Evolutionary conservation across 2,888 invertebrate species (phyloP), one percentile per base, ranked within the genome.

Genomic region (Acleris sparsana): DNA sequence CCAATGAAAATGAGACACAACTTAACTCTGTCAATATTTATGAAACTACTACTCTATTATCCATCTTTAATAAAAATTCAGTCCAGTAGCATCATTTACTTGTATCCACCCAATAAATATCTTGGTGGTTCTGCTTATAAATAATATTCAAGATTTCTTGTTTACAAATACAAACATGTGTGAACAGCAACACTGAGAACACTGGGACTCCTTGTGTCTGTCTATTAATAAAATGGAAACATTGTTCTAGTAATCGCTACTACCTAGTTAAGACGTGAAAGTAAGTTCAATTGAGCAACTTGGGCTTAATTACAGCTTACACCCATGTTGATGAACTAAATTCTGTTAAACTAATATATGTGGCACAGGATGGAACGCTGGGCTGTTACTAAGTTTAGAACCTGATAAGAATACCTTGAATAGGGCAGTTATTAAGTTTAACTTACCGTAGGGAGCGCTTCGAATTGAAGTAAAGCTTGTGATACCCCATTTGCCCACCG

Each of bases 401-500:
- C 13, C 39, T 9, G 39, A 39, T 13, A 39, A 39, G 13, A 39
- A 39, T 13, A 39, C 13, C 43, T 49, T 49, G 57, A 46, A 13
- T 9, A 44, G 9, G 33, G 52, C 29, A 22, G 39, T 39, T 39
- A 33, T 39, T 39, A 13, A 39, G 70, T 75, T 58, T 53, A 72
- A 80, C 88, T 93, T 93, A 95, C 96, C 95, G 88, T 96, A 96
- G 77, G 94, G 94, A 73, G 95, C 94, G 82, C 95, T 97, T 78
- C 98, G 94, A 70, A 97, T 96, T 4, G 97, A 97, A 25, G 98
- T 98, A 87, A 97, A 98, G 71, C 97, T 97, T 79, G 97, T 97
- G 86, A 97, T 97, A 74, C 98, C 98, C 97, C 98, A 98, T 93
- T 97, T 97, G 75, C 98, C 98, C 73, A 98, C 96, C 43, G 97